Evolutionary conservation across 1,140 invertebrate species (phyloP), one percentile per base, ranked within the genome.

Genomic region (Drosophila baimaii): DNA sequence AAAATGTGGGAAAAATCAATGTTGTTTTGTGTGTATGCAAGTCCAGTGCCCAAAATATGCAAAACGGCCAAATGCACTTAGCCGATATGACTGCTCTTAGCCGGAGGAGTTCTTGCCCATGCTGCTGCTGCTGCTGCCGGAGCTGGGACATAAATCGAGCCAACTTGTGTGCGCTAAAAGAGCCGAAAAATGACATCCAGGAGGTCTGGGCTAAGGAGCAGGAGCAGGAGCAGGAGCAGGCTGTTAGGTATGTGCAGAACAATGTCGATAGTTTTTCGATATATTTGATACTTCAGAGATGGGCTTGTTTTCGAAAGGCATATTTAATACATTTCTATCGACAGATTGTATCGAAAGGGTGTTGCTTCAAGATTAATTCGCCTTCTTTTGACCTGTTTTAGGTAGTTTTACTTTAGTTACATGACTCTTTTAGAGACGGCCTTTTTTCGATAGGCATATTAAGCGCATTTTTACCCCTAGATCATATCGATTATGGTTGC

Each of bases 51-150:
- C n/a, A n/a, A 85, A 81, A 86, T 86, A 77, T 77, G 74, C 75
- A 77, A 77, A 77, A 77, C 52, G 82, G 27, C 58, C 25, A 86
- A 88, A 88, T 86, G 82, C 82, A 85, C 82, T 86, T 85, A 79
- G 61, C 46, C 61, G 66, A 59, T 76, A 41, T 68, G 55, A 47
- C 58, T 55, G 65, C 54, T 59, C 37, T 59, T 57, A 33, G 47
- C 41, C 49, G 33, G 21, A 55, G 52, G 17, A 57, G 62, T 35
- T 59, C 31, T 23, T 3, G n/a, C n/a, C n/a, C n/a, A n/a, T n/a
- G n/a, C n/a, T 61, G 56, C 39, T 63, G 19, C 44, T 41, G 74
- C 17, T 43, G 41, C 43, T 46, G 65, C 10, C 49, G 73, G 27
- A 66, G 54, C 19, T 52, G 55, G 44, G 63, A 49, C 77, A 77